A percentile compares a stretch with the other conserved stretches of the same genome.
phyloP scores from a whole-genome alignment of 2,797 vertebrate species.

The Melanotaenia parkinsoni region DNA sequence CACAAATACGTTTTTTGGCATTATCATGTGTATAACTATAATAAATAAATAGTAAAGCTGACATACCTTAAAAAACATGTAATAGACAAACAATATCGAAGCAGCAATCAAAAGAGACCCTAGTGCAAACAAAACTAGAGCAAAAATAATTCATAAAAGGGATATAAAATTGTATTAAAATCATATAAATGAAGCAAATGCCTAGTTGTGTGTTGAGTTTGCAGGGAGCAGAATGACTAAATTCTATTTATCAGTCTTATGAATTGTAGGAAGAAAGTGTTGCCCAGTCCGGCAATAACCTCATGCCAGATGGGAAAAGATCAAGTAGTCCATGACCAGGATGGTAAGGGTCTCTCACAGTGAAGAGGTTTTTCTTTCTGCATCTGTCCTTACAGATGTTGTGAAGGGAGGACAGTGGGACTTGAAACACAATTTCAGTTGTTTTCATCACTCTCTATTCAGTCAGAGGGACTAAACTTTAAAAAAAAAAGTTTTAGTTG shows the following conservation, averaged over 20 bases:
- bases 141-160: too few species aligned
- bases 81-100: too few species aligned
- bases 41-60: too few species aligned
- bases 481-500: not conserved
- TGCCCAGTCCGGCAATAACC: not conserved
- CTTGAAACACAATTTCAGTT: not conserved
- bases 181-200: not conserved
- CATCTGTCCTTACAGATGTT: not conserved
- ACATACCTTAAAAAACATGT: too few species aligned
- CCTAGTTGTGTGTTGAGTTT: too few species aligned
- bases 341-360: not conserved
- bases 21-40: not conserved
- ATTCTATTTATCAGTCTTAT: not conserved
- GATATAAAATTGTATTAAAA: too few species aligned
- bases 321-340: not conserved
- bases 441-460: not conserved
- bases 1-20: not conserved
- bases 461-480: too few species aligned
- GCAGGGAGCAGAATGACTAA: not conserved
- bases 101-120: too few species aligned
- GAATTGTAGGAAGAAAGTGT: not conserved
- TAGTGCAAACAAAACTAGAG: too few species aligned
- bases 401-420: not conserved
- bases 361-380: not conserved
- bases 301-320: not conserved